phyloP scores from a whole-genome alignment of 1,140 invertebrate species.

The Campoletis sonorensis region DNA sequence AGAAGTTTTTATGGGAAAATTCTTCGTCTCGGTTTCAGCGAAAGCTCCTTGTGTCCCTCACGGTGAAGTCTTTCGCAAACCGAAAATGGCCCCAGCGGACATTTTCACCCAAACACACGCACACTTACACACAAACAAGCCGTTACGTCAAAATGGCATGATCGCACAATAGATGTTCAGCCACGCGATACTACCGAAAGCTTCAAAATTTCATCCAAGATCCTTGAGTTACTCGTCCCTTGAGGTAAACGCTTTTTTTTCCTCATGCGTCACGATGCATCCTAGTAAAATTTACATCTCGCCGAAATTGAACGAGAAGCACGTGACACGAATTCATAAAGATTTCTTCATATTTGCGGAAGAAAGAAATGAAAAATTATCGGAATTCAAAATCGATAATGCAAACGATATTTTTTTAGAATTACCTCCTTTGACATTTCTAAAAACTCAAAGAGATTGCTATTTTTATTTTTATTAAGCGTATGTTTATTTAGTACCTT shows the following conservation, averaged over 20 bases:
- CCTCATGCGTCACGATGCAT: not conserved
- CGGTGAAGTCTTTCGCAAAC: not conserved
- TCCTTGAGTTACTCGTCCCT: not conserved
- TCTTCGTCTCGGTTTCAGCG: slow-evolving; percentile 5
- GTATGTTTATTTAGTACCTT: no score
- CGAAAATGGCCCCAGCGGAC: not conserved
- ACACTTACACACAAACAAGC: not conserved
- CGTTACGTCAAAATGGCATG: not conserved
- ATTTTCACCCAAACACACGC: not conserved
- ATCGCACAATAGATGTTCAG: not conserved
- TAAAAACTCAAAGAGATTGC: no score
- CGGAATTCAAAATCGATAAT: no score
- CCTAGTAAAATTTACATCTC: slow-evolving; percentile 11
- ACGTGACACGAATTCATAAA: slow-evolving; percentile 15
- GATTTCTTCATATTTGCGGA: not conserved
- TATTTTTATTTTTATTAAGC: no score
- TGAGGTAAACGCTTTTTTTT: not conserved
- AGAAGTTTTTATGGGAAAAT: slow-evolving; percentile 38
- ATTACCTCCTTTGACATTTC: no score
- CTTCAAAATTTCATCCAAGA: not conserved
- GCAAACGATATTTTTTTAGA: no score
- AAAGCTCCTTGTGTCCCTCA: not conserved
- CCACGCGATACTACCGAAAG: not conserved
- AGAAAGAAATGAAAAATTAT: not conserved
- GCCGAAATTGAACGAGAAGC: slow-evolving; percentile 29